Base-by-base conservation (phyloP, 2,888 invertebrate species). In the Gastrophysa polygoni region DNA sequence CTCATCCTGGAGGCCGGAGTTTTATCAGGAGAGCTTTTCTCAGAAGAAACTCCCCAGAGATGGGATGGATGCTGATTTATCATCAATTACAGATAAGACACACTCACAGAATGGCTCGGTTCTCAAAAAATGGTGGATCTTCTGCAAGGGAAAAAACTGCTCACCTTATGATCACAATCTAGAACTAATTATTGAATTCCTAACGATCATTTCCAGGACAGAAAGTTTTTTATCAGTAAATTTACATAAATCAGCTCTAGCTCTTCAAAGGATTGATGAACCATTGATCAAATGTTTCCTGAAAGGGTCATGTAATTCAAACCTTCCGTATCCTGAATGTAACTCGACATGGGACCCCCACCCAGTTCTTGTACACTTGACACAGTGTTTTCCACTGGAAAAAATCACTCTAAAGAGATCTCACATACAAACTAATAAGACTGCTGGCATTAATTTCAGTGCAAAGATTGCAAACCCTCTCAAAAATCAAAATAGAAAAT, bases 1-100 rank as follows among this genome's bases (percentile, higher is more conserved):
- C 54, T 63, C 59, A 57, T 51, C 50, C 59, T 58, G 63, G 59
- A 46, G 51, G 64, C 47, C 24, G 57, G 24, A n/a, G 16, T n/a
- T 17, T 43, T 63, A 61, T 63, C 57, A 17, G 64, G 58, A 38
- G 52, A 54, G 51, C 52, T 16, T 55, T 59, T 28, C 11, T 24
- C 8, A 48, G 11, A 24, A 48, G 24, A 48, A 11, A 11, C 11
- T 48, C 11, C 2, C 48, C 48, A 48, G n/a, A n/a, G 14, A 5
- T 5, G 10, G 21, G 20, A 1, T 1, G 7, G 1, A 11, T n/a
- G 2, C 11, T 17, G 16, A 17, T 49, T 29, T 28, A 11, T 16
- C 49, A 28, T 49, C 49, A 8, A 6, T 28, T 1, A 49, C 14
- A 28, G 6, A 49, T 5, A 14, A 49, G 16, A 49, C 49, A 24